Evolutionary conservation across 2,797 vertebrate species (phyloP), one percentile per base, ranked within the genome.

Genomic region (Ceyx erithaca): DNA sequence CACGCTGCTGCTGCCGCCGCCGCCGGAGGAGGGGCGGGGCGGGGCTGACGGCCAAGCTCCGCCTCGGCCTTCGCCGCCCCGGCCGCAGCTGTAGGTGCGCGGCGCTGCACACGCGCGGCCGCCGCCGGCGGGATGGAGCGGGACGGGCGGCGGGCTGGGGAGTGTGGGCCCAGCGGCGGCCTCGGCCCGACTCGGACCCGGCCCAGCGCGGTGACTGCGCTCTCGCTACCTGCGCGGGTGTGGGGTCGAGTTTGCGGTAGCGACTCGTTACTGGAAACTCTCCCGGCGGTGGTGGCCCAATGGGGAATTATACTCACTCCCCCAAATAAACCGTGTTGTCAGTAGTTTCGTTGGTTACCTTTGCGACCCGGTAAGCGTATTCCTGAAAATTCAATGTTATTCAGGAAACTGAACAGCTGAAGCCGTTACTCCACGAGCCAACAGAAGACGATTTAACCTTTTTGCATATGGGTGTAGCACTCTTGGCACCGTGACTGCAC

Each of bases 381-480:
- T 86, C 31, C 66, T 35, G 33, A 49, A 69, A 75, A 13, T 6
- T 2, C 3, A 7, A 2, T 8, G 46, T 8, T 31, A 14, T 6
- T 45, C 10, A 3, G 75, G 59, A 57, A 10, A 2, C 0, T 0
- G 76, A 31, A 31, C 45, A 4, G 6, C 7, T 14, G 30, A 12
- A 78, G 41, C 19, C 7, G 1, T 23, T 6, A 1, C 5, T 25
- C 17, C 9, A 2, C 5, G 18, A 40, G 45, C 35, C 52, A 10
- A 4, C 5, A 8, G 23, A 48, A 54, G 35, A 0, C 2, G 3
- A 0, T 2, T 25, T 4, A 19, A n/a, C 2, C 23, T 6, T n/a
- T 46, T 10, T 0, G 1, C 10, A 0, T 1, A 4, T 4, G n/a
- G 12, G 14, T 5, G 1, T 10, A 6, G 30, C 17, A 1, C 19